A percentile compares a stretch with the other conserved stretches of the same genome.
These are phyloP conservation scores for Semnopithecus entellus DNA, from an alignment of 2,113 vertebrate species.

Conservation along the genomic window DNA sequence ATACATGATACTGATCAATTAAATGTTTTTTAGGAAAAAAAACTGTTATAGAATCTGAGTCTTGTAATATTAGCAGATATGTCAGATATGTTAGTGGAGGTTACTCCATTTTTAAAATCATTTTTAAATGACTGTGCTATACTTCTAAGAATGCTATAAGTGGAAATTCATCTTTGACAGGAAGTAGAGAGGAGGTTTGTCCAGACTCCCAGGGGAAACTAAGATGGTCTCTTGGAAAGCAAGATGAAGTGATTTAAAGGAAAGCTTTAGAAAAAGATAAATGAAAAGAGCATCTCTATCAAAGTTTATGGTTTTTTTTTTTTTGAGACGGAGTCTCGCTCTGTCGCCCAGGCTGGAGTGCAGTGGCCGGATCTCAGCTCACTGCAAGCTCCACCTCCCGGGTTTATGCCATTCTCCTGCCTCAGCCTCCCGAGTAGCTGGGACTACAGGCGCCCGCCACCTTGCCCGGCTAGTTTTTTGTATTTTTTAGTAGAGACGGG, in stretches of 20 bases:
- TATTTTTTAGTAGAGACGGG: too few species aligned
- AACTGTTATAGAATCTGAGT: neutral
- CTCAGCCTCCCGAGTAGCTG: too few species aligned
- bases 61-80: neutral
- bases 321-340: too few species aligned
- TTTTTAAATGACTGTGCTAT: neutral
- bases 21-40: too few species aligned
- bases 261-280: neutral
- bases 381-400: too few species aligned
- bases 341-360: too few species aligned
- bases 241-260: neutral
- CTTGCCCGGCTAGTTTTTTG: too few species aligned
- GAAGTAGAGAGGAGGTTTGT: neutral
- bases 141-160: neutral
- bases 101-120: neutral
- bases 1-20: too few species aligned
- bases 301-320: neutral
- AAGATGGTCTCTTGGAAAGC: neutral
- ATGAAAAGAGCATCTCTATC: neutral
- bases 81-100: neutral
- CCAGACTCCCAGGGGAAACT: neutral
- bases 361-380: too few species aligned
- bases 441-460: too few species aligned
- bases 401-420: too few species aligned
- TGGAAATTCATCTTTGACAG: neutral